Base-by-base conservation (phyloP, 1,140 invertebrate genomes). In the Lepidurus apus region DNA sequence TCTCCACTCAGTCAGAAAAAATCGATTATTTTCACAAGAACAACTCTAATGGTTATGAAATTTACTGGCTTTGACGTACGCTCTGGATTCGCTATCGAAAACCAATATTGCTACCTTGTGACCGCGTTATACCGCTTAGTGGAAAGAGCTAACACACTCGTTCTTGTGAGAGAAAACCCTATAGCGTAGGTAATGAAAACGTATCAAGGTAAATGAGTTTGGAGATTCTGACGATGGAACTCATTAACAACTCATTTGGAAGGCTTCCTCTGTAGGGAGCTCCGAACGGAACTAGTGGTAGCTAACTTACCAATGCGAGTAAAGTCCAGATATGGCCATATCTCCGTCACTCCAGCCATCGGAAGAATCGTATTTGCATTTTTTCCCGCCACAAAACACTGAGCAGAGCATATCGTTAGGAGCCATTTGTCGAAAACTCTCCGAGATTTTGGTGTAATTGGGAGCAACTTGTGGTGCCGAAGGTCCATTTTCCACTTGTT, bases 311-410 rank as follows among this genome's bases (percentile, higher is more conserved):
- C 93, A 95, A 82, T 93, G 91, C 17, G 93, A 95, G 84, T 91
- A 95, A 11, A 95, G 85, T 77, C 92, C 93, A 79, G 90, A 88
- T 79, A 96, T 89, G 0, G 91, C 93, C 86, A 91, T 89, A 81
- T 91, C 88, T 26, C 90, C 88, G 0, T 87, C 84, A 8, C 86
- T 87, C 90, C 91, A 92, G 44, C 86, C 84, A 77, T 89, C 88
- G 1, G 89, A 87, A 79, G 87, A 89, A 84, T 95, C 93, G 85
- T 94, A 95, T 83, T 93, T 92, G 85, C 93, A 96, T 80, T 89
- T 88, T 73, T 89, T 87, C 0, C 94, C 93, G 0, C 93, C 93
- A 84, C 94, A 94, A 85, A 94, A 93, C 79, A 94, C 87, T 9
- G 91, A 90, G 82, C 92, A 94, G 81, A 93, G 91, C 53, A 93